Base-by-base conservation (phyloP, 2,113 vertebrate species). In the Terrapene triunguis region DNA sequence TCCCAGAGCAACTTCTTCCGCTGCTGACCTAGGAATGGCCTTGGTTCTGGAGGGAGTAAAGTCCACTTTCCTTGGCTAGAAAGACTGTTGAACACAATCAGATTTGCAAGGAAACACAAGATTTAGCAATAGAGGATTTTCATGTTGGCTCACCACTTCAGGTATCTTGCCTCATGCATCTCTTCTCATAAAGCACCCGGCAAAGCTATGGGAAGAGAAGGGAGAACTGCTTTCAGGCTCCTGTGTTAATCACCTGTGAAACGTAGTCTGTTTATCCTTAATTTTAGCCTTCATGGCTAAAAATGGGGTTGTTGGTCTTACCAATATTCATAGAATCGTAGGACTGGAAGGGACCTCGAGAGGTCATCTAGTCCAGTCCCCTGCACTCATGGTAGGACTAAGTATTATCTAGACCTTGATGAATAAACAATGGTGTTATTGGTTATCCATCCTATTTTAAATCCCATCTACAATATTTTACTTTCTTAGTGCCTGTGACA, bases 61-160 rank as follows among this genome's bases (percentile, higher is more conserved):
- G 74, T 93, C 92, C 84, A 1, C 6, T 88, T 65, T 79, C 78
- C 81, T 80, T 25, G 50, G 88, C 93, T 92, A n/a, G 22, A 1
- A 25, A 1, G 53, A 55, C 25, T 1, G 4, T n/a, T 81, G 85
- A 91, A 3, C 14, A 85, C 84, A 93, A 96, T 65, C 95, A 84
- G 62, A 47, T 94, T 96, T 95, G 86, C 24, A 0, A 92, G 86
- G 82, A 92, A 95, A 74, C 35, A 44, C 51, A 29, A n/a, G 89
- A 17, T 96, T 93, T 96, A 89, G 93, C 93, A 96, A 95, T 85
- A 5, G 38, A 47, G 89, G 79, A 91, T 96, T 92, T 82, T 86
- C 38, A 14, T 84, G 10, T 4, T 97, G 92, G 88, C 92, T 95
- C 87, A 69, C 51, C 62, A 53, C 0, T 35, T 59, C 35, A 80